Conservation (phyloP, 2,113 vertebrate species). For the Athene cunicularia region DNA sequence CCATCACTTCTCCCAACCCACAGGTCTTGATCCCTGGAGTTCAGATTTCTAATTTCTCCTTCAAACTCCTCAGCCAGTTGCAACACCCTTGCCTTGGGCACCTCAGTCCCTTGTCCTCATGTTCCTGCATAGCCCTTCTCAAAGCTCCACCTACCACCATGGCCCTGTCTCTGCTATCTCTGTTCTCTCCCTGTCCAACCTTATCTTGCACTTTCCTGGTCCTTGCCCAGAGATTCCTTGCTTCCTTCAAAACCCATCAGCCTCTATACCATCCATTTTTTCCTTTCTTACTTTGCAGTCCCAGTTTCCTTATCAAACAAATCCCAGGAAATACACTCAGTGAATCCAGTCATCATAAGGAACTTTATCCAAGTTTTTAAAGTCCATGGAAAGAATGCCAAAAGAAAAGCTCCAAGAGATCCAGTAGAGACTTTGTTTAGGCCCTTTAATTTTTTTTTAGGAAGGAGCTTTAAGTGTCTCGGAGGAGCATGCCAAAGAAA, state of each 20-base stretch:
- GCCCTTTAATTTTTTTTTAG: background rate
- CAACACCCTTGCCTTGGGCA: accelerated
- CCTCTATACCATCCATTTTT: background rate
- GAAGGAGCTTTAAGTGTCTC: background rate
- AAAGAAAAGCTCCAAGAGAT: background rate
- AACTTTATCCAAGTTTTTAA: background rate
- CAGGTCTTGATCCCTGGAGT: background rate
- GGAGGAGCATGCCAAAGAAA: background rate
- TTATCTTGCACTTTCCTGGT: background rate
- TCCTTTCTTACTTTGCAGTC: background rate
- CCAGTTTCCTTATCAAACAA: background rate
- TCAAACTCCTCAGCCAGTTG: background rate
- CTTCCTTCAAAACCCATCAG: background rate
- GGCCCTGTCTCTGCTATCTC: background rate
- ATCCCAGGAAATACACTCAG: background rate
- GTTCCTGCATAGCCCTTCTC: background rate
- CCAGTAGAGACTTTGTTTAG: background rate
- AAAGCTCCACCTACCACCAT: background rate
- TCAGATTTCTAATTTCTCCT: background rate
- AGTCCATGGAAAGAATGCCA: background rate
- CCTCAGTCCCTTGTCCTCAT: background rate
- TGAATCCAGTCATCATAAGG: background rate
- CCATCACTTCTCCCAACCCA: background rate
- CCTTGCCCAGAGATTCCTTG: background rate
- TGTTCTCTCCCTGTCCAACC: background rate